A percentile compares a stretch with the other conserved stretches of the same genome.
Conservation (phyloP, 1,140 invertebrate genomes). For the Halesus radiatus region DNA sequence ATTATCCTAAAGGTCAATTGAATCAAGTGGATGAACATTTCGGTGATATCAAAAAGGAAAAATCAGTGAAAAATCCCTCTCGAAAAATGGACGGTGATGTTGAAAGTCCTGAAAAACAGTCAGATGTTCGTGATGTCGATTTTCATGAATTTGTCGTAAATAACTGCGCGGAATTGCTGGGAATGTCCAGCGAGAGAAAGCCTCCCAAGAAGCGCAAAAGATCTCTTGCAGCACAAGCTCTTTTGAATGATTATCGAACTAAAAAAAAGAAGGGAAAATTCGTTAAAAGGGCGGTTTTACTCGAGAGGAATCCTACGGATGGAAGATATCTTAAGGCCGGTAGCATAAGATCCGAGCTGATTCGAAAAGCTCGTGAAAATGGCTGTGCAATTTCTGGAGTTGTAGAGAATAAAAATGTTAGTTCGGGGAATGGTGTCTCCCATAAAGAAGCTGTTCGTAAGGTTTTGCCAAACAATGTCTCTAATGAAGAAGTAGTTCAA, state of each 20-base stretch:
- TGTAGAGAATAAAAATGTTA: too few species aligned
- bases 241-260: too few species aligned
- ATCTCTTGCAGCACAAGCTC: not conserved
- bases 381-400: too few species aligned
- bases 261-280: not conserved
- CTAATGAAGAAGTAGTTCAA: too few species aligned
- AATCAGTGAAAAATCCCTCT: not conserved
- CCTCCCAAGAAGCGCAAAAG: not conserved
- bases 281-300: not conserved
- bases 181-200: not conserved
- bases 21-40: not conserved
- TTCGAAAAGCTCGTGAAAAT: not conserved
- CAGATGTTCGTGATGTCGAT: too few species aligned
- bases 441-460: too few species aligned
- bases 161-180: not conserved
- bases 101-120: too few species aligned
- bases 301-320: not conserved
- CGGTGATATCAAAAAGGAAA: not conserved
- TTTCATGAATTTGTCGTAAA: too few species aligned
- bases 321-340: not conserved
- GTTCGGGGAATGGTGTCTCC: too few species aligned
- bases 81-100: not conserved
- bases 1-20: not conserved
- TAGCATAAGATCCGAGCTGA: not conserved
- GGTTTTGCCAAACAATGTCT: too few species aligned